These are phyloP conservation scores for Apamea epomidion DNA, from an alignment of 2,888 invertebrate genomes.

Conservation along the genomic window DNA sequence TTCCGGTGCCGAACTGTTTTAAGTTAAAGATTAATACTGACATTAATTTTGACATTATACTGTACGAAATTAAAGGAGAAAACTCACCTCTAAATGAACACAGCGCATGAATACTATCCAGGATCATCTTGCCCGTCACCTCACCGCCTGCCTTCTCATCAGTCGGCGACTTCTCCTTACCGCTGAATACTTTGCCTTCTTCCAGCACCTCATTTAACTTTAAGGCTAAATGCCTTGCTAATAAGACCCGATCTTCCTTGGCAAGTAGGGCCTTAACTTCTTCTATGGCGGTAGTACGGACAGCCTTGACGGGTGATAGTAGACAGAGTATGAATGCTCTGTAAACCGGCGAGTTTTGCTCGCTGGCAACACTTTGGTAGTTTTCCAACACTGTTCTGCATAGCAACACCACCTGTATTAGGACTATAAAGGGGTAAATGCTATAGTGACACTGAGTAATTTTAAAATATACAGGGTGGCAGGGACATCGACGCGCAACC, in stretches of 20 bases:
- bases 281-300: slow-evolving; percentile 91
- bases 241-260: slow-evolving; percentile 90
- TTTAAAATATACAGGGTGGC: slow-evolving; percentile 41
- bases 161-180: slow-evolving; percentile 81
- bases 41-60: no score
- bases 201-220: slow-evolving; percentile 93
- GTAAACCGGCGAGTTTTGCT: slow-evolving; percentile 92
- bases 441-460: slow-evolving; percentile 77
- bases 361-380: slow-evolving; percentile 92
- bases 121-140: slow-evolving; percentile 89
- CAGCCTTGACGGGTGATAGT: slow-evolving; percentile 91
- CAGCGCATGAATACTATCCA: slow-evolving; percentile 89
- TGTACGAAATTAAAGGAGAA: background rate
- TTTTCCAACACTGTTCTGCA: slow-evolving; percentile 93
- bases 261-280: slow-evolving; percentile 91
- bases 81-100: slow-evolving; percentile 87
- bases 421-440: slow-evolving; percentile 89
- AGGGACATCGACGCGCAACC: no score
- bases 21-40: background rate
- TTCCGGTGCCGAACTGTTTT: background rate
- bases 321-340: slow-evolving; percentile 93
- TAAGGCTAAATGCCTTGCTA: slow-evolving; percentile 91
- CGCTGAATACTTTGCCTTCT: slow-evolving; percentile 88
- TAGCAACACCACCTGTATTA: slow-evolving; percentile 93
- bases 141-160: slow-evolving; percentile 82